These are phyloP conservation scores for Halcyon malimbica DNA, from an alignment of 2,113 vertebrate genomes.

Conservation along the genomic window DNA sequence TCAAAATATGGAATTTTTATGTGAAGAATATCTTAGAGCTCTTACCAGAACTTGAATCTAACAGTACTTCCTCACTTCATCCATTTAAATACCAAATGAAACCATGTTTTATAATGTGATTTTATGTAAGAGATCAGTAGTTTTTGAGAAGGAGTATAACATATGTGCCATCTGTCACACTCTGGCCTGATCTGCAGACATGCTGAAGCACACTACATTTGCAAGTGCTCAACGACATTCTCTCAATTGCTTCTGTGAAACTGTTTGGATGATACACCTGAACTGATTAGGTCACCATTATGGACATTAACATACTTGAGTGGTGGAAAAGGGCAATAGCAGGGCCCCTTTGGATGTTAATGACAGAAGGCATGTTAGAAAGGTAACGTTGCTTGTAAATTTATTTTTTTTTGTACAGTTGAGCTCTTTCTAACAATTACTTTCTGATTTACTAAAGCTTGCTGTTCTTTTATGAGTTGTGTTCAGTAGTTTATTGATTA, in stretches of 20 bases:
- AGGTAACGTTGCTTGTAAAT: slow-evolving; percentile 2
- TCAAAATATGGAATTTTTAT: not conserved
- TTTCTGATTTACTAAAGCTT: slow-evolving; percentile 17
- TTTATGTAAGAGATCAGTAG: not conserved
- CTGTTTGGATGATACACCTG: slow-evolving; percentile 37
- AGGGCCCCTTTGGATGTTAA: slow-evolving; percentile 20
- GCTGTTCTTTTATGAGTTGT: not conserved
- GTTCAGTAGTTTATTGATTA: slow-evolving; percentile 52
- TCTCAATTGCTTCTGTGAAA: slow-evolving; percentile 15
- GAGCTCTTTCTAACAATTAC: slow-evolving; percentile 18
- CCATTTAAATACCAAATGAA: not conserved
- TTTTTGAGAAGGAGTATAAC: not conserved
- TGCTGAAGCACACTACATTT: slow-evolving; percentile 35
- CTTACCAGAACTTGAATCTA: not conserved
- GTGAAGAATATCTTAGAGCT: not conserved
- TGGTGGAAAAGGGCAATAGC: slow-evolving; percentile 49
- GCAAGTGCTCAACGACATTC: slow-evolving; percentile 11
- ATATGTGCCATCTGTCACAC: not conserved
- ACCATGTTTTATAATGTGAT: not conserved
- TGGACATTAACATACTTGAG: slow-evolving; percentile 54
- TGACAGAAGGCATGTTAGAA: slow-evolving; percentile 60
- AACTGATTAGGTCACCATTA: slow-evolving; percentile 54
- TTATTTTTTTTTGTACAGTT: not conserved
- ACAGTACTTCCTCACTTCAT: not conserved
- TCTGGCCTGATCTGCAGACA: not conserved